Evolutionary conservation across 2,888 invertebrate species (phyloP).

Genomic region (Epiblema foenella): DNA sequence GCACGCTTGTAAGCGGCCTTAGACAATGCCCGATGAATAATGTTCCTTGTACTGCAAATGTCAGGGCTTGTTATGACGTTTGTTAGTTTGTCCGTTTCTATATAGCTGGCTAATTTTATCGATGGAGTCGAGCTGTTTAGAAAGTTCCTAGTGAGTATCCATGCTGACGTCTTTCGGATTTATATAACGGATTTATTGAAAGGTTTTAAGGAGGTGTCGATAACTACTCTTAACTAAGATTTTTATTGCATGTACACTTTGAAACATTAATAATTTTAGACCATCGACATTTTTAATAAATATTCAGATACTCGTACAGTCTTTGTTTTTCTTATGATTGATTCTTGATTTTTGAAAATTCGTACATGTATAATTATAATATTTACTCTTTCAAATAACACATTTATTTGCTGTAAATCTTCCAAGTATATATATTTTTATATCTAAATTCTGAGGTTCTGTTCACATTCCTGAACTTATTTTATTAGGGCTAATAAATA

Average conservation of each 20-base stretch:
- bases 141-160: conserved; percentile 31
- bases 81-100: conserved; percentile 46
- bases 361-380: no score
- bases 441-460: neutral
- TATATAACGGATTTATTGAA: conserved; percentile 25
- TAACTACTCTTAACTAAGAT: neutral
- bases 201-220: neutral
- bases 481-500: conserved; percentile 8
- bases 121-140: conserved; percentile 32
- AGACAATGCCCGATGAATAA: conserved; percentile 77
- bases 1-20: conserved; percentile 67
- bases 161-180: conserved; percentile 33
- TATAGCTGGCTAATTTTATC: conserved; percentile 40
- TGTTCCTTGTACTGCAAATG: conserved; percentile 70
- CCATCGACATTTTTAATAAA: neutral
- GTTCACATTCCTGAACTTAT: neutral
- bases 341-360: no score
- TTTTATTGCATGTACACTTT: neutral
- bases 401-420: neutral
- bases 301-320: no score
- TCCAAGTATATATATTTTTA: neutral
- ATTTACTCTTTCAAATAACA: no score
- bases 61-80: conserved; percentile 67
- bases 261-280: neutral
- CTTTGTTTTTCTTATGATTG: no score